Base-by-base conservation (phyloP, 2,797 vertebrate genomes). In the Aselliscus stoliczkanus region DNA sequence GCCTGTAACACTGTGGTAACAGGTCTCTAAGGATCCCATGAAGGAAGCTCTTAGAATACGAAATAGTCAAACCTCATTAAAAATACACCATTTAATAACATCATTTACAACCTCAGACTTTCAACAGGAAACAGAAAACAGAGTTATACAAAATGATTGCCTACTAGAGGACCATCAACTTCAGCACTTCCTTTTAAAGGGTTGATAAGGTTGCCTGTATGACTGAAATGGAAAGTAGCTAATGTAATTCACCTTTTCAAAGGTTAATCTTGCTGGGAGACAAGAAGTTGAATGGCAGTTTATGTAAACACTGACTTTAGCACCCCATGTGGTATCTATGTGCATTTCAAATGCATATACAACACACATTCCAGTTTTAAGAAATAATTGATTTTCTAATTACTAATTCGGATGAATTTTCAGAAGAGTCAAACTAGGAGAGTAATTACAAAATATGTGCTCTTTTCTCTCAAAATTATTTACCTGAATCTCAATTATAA, bases 71-170 rank as follows among this genome's bases (percentile, higher is more conserved):
- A 77, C 50, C 90, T 95, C 81, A 79, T 96, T 96, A 94, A 94
- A 97, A 97, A 96, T 34, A 95, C 5, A 92, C 76, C n/a, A 80
- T 52, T 86, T 89, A 94, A 93, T 94, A 91, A 87, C 73, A 91
- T 60, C 79, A 92, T 90, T 92, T 96, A 82, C 47, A 96, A 95
- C 82, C 64, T 37, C 31, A 70, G 69, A 85, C 52, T 90, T 96
- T 90, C 62, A 93, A 95, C 42, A 90, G 95, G 92, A 96, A 93
- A 76, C 47, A 96, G 88, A 73, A 80, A 92, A 86, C 52, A 39
- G 47, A 95, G 70, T 81, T 89, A 44, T 18, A 52, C 1, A 21
- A 34, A 94, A 86, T 25, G 72, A 69, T 56, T 93, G 77, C 92
- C 77, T 76, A 13, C 31, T 23, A 20, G 77, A 83, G 69, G 10